Conservation (phyloP, 2,888 invertebrate genomes). For the Heliconius erato region DNA sequence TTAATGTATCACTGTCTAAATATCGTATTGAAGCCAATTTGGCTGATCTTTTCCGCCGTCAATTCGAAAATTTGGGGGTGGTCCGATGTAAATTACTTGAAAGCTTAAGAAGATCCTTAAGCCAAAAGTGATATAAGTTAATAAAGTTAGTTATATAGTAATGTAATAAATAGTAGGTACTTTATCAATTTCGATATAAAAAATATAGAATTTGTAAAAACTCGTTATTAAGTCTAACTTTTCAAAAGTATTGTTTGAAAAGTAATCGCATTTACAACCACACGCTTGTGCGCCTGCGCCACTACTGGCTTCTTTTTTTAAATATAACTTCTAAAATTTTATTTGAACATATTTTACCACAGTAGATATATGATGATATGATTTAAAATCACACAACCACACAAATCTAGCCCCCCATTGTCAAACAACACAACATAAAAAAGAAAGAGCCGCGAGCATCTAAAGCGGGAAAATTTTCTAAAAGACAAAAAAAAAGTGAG, state of each 20-base stretch:
- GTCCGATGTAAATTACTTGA: background rate
- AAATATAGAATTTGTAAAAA: background rate
- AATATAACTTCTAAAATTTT: no score
- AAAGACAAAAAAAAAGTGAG: conserved; percentile 40
- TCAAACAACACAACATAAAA: background rate
- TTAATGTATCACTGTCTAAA: conserved; percentile 28
- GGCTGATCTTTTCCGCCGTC: conserved; percentile 14
- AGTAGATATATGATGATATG: background rate
- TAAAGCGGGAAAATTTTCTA: conserved; percentile 20
- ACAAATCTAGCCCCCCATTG: background rate
- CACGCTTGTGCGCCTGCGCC: no score
- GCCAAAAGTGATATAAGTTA: background rate
- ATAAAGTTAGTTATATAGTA: background rate
- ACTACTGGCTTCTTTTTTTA: no score
- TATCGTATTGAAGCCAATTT: conserved; percentile 8
- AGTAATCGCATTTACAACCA: no score
- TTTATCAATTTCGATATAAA: background rate
- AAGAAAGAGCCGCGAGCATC: conserved; percentile 9
- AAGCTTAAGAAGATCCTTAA: background rate
- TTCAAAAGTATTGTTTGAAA: background rate
- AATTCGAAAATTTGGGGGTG: conserved; percentile 12
- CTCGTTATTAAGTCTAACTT: background rate
- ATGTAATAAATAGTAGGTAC: no score
- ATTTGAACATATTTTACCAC: background rate
- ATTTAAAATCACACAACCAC: background rate